Conservation (phyloP, 1,140 invertebrate species). For the Pseudomyrmex sp. region DNA sequence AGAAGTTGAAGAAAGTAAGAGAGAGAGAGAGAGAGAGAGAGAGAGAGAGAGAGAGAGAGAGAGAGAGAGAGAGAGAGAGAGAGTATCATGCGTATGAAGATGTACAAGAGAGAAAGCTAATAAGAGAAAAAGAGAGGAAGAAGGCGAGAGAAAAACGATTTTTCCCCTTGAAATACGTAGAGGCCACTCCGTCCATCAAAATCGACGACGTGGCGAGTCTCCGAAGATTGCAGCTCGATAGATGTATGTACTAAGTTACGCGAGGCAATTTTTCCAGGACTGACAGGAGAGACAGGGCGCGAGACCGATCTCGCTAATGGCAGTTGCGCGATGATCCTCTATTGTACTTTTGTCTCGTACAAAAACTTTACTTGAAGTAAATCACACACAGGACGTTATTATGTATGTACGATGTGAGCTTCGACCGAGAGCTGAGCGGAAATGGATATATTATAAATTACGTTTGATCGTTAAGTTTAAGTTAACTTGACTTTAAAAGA, state of each 20-base stretch:
- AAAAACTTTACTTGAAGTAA: conserved; percentile 50
- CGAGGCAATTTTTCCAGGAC: conserved; percentile 64
- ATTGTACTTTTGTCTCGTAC: conserved; percentile 32
- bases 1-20: not conserved
- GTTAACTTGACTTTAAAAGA: too few species aligned
- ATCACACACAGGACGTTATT: conserved; percentile 15
- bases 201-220: conserved; percentile 42
- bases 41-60: conserved; percentile 2
- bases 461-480: not conserved
- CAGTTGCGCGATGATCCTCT: conserved; percentile 53
- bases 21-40: conserved; percentile 5
- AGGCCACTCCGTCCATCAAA: conserved; percentile 41
- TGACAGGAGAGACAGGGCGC: conserved; percentile 23
- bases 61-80: not conserved
- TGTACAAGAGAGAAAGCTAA: not conserved
- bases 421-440: conserved; percentile 19
- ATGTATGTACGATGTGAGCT: not conserved
- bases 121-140: not conserved
- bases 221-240: conserved; percentile 5
- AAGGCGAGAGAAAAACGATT: conserved; percentile 53
- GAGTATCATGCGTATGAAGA: not conserved
- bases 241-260: conserved; percentile 58
- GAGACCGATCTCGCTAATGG: conserved; percentile 56
- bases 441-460: not conserved
- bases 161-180: conserved; percentile 37